Evolutionary conservation across 2,888 invertebrate species (phyloP), one percentile per base, ranked within the genome.

Genomic region (Sceliomorpha sp.): DNA sequence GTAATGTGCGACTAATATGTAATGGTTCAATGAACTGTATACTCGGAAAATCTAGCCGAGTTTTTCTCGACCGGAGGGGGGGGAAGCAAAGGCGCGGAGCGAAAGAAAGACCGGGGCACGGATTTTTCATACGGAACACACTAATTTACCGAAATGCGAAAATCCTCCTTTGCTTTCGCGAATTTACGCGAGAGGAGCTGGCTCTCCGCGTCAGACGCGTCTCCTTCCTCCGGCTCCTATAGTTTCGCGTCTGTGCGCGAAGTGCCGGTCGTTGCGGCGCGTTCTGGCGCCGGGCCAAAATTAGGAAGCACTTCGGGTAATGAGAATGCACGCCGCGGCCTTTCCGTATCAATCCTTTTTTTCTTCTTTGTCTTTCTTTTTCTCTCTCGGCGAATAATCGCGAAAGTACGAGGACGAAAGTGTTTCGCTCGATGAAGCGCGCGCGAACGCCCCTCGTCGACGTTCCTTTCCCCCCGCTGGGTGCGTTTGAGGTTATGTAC

Each of bases 301-400:
- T 70, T 74, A 71, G 64, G 68, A 74, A 76, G 77, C 79, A 82
- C 82, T 81, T 74, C 76, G 72, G 75, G 69, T 82, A 82, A 81
- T 81, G 81, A 81, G 75, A 79, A 76, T 67, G 56, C 58, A 70
- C 67, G 20, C 31, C 67, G 20, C 31, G 39, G 64, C 58, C 55
- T 32, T 24, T 14, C 14, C 59, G 51, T 72, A 78, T 78, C 70
- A 78, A 78, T n/a, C n/a, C n/a, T n/a, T 79, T 79, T 73, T 74
- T 74, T 71, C 70, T 59, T 75, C 69, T 64, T 72, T 45, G 10
- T 2, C 2, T 29, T 3, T 9, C 9, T 9, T 6, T 1, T 27
- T 27, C 56, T 36, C 48, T n/a, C n/a, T n/a, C n/a, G n/a, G n/a
- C n/a, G n/a, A n/a, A n/a, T n/a, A n/a, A n/a, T n/a, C n/a, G n/a